Base-by-base conservation (phyloP, 2,113 vertebrate genomes). In the Rallus limicola region DNA sequence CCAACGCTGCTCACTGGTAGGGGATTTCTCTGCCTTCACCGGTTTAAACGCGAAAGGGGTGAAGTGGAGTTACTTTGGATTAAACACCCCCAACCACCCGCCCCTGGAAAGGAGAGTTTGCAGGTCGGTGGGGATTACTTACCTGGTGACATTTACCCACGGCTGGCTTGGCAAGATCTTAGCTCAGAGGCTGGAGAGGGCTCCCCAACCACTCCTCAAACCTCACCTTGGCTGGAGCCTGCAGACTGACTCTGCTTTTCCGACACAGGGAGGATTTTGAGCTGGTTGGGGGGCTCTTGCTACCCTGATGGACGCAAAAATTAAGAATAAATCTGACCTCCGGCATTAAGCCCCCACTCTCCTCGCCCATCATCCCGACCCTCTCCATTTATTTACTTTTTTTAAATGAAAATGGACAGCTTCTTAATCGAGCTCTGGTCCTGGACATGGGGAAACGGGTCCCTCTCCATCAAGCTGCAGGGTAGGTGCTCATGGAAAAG, bases 161-260 rank as follows among this genome's bases (percentile, higher is more conserved):
- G 29, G 68, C 20, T 28, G 60, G 24, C 31, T 44, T 13, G 59
- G 56, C 69, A 62, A 38, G 29, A 9, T 21, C 86, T 38, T 9
- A 82, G 24, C 38, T 46, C 67, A 12, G 68, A 9, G 71, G 42
- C 48, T 83, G 77, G 68, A 16, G 46, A 65, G 65, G 50, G 40
- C 11, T 82, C 75, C 53, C 52, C 44, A 71, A 11, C 1, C 59
- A 3, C 42, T 74, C 56, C 78, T 68, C 70, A 68, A 9, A 34
- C 3, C 93, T 93, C 91, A 95, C 95, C 95, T 96, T 92, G 91
- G 58, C 91, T 56, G 91, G 15, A 95, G 82, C 68, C 82, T 5
- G 34, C n/a, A 7, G 34, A 16, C 34, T 40, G 55, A 5, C 3
- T 10, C 78, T 38, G 78, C 34, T 78, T 42, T 17, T 52, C 60